Evolutionary conservation across 1,140 invertebrate species (phyloP).

Genomic region (Chionoecetes opilio): DNA sequence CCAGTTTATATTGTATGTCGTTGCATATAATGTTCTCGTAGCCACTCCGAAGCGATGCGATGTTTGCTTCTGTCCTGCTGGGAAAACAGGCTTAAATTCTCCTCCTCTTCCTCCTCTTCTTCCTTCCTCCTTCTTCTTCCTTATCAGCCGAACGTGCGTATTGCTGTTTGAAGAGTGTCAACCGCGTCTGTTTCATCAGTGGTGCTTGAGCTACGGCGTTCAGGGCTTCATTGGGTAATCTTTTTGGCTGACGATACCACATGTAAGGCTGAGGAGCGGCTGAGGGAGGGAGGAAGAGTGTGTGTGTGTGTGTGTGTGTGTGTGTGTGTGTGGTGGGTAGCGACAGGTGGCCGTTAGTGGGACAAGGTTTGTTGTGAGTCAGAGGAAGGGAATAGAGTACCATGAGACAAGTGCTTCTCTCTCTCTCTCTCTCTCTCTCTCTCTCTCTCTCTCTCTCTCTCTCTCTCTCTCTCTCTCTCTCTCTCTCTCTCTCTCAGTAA

Average conservation of each 20-base stretch:
- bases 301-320: no score
- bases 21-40: no score
- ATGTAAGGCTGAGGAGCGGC: no score
- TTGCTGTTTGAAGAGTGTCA: no score
- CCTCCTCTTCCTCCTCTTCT: neutral
- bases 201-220: no score
- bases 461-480: constrained; percentile 8
- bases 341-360: constrained; percentile 14
- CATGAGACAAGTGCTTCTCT: neutral
- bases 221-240: no score
- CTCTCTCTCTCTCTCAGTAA: neutral
- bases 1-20: no score
- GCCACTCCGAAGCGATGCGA: no score
- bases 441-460: constrained; percentile 8
- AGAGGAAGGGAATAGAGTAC: neutral
- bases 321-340: neutral
- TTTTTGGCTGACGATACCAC: no score
- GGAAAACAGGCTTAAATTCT: neutral
- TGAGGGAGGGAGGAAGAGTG: no score
- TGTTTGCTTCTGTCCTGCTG: neutral
- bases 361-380: constrained; percentile 27
- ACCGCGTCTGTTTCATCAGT: no score
- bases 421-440: neutral
- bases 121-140: neutral
- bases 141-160: no score